Evolutionary conservation across 2,888 invertebrate genomes (phyloP).

Genomic region (Lamellibrachia satsuma): DNA sequence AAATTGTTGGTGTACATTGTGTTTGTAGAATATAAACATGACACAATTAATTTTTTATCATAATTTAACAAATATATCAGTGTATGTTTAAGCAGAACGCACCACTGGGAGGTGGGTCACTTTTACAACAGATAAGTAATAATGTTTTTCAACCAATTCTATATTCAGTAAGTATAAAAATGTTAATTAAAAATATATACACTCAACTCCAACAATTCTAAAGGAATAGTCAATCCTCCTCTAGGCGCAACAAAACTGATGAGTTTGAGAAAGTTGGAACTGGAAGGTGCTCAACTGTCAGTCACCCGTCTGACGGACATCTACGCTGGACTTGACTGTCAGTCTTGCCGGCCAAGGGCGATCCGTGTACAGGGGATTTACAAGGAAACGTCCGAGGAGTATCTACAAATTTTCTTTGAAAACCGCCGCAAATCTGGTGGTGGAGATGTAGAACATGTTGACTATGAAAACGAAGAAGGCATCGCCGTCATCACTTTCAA

Average conservation of each 20-base stretch:
- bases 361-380: neutral
- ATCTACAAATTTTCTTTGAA: neutral
- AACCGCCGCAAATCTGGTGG: neutral
- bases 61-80: no score
- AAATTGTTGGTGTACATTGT: no score
- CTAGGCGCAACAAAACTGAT: neutral
- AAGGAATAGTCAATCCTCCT: neutral
- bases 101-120: no score
- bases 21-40: no score
- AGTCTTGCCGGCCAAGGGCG: neutral
- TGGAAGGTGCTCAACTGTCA: neutral
- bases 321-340: neutral
- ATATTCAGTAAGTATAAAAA: no score
- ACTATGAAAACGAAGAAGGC: neutral
- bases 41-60: no score
- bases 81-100: no score
- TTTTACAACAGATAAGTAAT: no score
- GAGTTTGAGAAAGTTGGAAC: neutral
- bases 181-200: neutral
- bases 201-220: neutral
- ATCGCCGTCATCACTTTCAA: neutral
- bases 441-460: neutral
- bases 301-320: neutral
- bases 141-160: no score
- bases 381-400: neutral